phyloP scores from a whole-genome alignment of 2,888 invertebrate genomes.

The Aromia moschata region DNA sequence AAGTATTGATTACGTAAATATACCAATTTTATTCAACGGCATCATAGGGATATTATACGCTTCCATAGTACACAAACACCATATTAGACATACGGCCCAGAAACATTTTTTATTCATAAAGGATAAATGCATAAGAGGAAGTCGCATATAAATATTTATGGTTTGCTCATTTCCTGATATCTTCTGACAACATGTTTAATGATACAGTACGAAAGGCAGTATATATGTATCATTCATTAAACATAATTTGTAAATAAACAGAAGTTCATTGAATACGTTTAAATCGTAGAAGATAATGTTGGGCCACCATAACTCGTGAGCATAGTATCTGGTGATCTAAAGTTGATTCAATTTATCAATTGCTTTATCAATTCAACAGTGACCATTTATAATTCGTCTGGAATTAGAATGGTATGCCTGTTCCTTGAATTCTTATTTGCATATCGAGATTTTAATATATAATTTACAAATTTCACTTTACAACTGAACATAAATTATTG shows the following conservation, averaged over 20 bases:
- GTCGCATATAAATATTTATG: slow-evolving; percentile 18
- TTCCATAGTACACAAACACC: no score
- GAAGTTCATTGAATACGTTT: slow-evolving; percentile 30
- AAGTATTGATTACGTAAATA: no score
- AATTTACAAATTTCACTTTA: slow-evolving; percentile 36
- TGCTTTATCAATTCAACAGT: slow-evolving; percentile 46
- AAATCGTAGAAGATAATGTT: slow-evolving; percentile 26
- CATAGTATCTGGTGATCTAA: slow-evolving; percentile 44
- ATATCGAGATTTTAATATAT: slow-evolving; percentile 42
- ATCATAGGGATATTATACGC: no score
- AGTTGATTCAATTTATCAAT: slow-evolving; percentile 47
- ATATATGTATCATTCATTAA: slow-evolving; percentile 25
- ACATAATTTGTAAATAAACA: slow-evolving; percentile 28
- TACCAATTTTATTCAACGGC: no score
- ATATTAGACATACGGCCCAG: no score
- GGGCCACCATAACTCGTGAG: slow-evolving; percentile 31
- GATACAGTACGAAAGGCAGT: slow-evolving; percentile 14
- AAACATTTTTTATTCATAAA: background rate
- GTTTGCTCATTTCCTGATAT: slow-evolving; percentile 12
- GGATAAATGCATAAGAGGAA: slow-evolving; percentile 4
- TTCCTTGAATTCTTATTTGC: slow-evolving; percentile 40
- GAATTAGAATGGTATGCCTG: slow-evolving; percentile 42
- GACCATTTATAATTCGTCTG: slow-evolving; percentile 46
- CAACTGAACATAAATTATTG: slow-evolving; percentile 30
- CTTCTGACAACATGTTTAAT: slow-evolving; percentile 22